Evolutionary conservation across 2,113 vertebrate species (phyloP).

Genomic region (Corvus hawaiiensis): DNA sequence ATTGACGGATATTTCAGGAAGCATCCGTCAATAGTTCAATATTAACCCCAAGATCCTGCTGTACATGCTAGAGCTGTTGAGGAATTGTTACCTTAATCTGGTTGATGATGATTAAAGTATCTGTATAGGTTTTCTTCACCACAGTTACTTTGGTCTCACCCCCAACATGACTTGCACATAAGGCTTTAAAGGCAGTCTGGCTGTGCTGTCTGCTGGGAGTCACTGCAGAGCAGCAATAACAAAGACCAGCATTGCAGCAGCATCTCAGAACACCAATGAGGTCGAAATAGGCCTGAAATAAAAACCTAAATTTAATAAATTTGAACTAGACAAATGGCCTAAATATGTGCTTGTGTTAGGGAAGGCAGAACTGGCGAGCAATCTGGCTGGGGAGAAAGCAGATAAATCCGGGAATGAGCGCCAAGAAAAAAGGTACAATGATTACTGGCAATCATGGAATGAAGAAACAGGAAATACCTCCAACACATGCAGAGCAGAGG

Average conservation of each 20-base stretch:
- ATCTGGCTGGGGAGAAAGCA: neutral
- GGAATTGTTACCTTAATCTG: neutral
- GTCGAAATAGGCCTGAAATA: neutral
- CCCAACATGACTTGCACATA: neutral
- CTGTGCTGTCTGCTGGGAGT: neutral
- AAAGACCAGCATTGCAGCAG: neutral
- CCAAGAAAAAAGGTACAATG: neutral
- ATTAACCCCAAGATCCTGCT: neutral
- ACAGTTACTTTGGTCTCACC: neutral
- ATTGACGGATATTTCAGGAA: neutral
- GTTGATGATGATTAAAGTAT: neutral
- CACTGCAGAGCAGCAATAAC: neutral
- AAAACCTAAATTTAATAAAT: neutral
- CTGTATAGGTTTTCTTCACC: neutral
- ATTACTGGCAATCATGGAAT: neutral
- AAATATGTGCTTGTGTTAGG: accelerated
- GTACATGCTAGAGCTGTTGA: neutral
- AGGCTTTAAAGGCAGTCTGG: neutral
- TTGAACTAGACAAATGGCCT: neutral
- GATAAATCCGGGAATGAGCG: neutral
- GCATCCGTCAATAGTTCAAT: neutral
- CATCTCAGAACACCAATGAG: neutral
- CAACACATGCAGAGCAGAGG: neutral
- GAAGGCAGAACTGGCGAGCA: accelerated
- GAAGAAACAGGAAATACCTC: neutral